phyloP scores from a whole-genome alignment of 1,140 invertebrate genomes.

The Ephestia elutella region DNA sequence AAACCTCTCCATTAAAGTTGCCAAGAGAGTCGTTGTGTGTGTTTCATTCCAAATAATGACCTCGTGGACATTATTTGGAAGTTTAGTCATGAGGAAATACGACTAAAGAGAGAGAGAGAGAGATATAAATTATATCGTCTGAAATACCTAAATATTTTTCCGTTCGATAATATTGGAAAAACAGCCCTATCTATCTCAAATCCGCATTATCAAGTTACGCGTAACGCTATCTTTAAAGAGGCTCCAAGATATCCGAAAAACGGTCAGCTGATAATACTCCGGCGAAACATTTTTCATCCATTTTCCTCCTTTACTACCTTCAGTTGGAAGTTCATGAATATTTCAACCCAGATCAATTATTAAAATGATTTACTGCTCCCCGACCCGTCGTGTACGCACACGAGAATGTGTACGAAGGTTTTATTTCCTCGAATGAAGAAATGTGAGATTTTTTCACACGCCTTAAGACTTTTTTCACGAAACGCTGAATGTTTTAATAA shows the following conservation, averaged over 20 bases:
- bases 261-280: slow-evolving; percentile 41
- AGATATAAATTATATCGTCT: too few relatives aligned
- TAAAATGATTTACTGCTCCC: slow-evolving; percentile 64
- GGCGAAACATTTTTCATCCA: slow-evolving; percentile 54
- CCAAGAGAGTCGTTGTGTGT: too few relatives aligned
- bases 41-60: too few relatives aligned
- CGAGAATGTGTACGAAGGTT: slow-evolving; percentile 19
- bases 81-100: too few relatives aligned
- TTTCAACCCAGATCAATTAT: slow-evolving; percentile 65
- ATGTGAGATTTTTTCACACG: slow-evolving; percentile 16
- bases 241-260: slow-evolving; percentile 13
- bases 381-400: slow-evolving; percentile 25
- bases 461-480: neutral
- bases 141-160: too few relatives aligned
- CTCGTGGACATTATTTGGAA: too few relatives aligned
- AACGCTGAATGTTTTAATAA: neutral
- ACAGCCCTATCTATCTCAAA: neutral
- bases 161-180: neutral
- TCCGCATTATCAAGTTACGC: neutral
- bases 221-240: neutral
- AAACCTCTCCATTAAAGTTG: too few relatives aligned
- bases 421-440: slow-evolving; percentile 19
- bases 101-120: too few relatives aligned
- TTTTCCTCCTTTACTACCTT: slow-evolving; percentile 46
- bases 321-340: slow-evolving; percentile 61